phyloP scores from a whole-genome alignment of 2,888 invertebrate genomes.

The Agrotis exclamationis region DNA sequence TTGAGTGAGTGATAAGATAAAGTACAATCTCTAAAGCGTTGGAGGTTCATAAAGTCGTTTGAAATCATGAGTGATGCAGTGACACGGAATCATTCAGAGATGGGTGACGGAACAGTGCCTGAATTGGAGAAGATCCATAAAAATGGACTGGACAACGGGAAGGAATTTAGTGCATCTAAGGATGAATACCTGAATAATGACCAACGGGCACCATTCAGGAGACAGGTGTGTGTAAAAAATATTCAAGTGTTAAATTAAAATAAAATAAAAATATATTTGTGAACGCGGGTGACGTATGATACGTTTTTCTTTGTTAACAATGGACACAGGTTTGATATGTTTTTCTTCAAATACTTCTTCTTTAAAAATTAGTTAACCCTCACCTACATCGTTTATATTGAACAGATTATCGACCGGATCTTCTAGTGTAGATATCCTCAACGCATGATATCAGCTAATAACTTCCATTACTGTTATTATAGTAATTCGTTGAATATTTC shows the following conservation, averaged over 20 bases:
- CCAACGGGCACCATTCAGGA: constrained; percentile 74
- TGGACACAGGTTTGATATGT: constrained; percentile 53
- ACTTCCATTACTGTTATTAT: constrained; percentile 19
- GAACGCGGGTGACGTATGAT: constrained; percentile 14
- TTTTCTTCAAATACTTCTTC: constrained; percentile 22
- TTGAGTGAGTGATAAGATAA: constrained; percentile 78
- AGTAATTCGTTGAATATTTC: constrained; percentile 14
- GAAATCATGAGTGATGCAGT: constrained; percentile 72
- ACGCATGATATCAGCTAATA: constrained; percentile 26
- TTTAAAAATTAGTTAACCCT: constrained; percentile 30
- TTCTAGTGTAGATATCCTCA: constrained; percentile 11
- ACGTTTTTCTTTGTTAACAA: constrained; percentile 25
- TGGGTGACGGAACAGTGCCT: constrained; percentile 77
- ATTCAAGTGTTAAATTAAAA: constrained; percentile 19
- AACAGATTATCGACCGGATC: constrained; percentile 41
- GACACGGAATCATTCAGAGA: constrained; percentile 68
- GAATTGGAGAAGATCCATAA: constrained; percentile 83
- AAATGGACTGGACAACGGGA: constrained; percentile 68
- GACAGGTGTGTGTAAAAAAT: constrained; percentile 82
- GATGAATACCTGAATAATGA: constrained; percentile 63
- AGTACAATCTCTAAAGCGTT: constrained; percentile 66
- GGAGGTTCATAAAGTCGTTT: constrained; percentile 69
- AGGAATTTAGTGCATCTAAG: constrained; percentile 71
- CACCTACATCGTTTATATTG: constrained; percentile 40
- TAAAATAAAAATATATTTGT: neutral